Evolutionary conservation across 2,888 invertebrate species (phyloP), one percentile per base, ranked within the genome.

Genomic region (Hydrotaea diabolus): DNA sequence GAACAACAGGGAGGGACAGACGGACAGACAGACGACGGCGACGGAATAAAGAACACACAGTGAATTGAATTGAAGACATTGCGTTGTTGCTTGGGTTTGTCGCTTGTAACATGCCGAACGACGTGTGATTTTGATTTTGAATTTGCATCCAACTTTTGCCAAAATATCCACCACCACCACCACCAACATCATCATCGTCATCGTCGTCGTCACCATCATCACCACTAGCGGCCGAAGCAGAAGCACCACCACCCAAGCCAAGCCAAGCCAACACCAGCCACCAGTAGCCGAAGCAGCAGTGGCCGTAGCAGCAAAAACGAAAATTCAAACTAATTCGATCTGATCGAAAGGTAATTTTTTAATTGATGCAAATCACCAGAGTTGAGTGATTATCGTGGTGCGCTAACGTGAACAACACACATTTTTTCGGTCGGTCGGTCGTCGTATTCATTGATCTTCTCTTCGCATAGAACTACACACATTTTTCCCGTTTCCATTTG

Each of bases 331-430:
- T 85, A 86, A 87, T 87, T 86, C 86, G 86, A 86, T 87, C 87
- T 87, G 90, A 90, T 90, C 89, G 88, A 90, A 89, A 90, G 89
- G 88, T 89, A 89, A 89, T 90, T 90, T 89, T 88, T 89, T 88
- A 88, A 89, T 89, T 88, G 88, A 88, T 88, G 86, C 87, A 88
- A 88, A 89, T 89, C 88, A 88, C 87, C 87, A 87, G 85, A 88
- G 88, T 88, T 88, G 88, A 89, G 89, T 89, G 89, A 89, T 89
- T 89, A 88, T 89, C 88, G 88, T 87, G 88, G 85, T 88, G 87
- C 89, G 88, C 87, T 85, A 87, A 87, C 87, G 89, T 89, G 86
- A 88, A 89, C 88, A 69, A 89, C 89, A 88, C 62, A 85, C 74
- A 82, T 69, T 69, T 69, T 66, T 46, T 43, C 43, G 46, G 69